Percentiles rank a stretch among this genome's conserved stretches.
Conservation (phyloP, 53 echinoderm and acorn worm species). For the Holothuria scabra region DNA sequence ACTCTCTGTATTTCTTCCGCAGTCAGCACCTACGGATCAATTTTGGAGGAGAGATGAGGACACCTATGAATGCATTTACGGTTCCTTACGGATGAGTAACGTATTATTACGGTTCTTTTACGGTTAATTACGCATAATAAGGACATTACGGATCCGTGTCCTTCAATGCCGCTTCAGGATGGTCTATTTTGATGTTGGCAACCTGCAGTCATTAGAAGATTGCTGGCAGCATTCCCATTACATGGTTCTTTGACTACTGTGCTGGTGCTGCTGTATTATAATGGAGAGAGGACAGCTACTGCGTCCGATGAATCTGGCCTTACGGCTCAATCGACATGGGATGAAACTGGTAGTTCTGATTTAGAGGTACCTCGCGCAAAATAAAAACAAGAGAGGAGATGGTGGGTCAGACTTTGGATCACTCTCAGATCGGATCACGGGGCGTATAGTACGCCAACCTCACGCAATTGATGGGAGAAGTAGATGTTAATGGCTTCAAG, state of each 20-base stretch:
- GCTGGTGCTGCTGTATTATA: neutral
- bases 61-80: constrained; percentile 9
- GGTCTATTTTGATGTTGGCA: constrained; percentile 5
- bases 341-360: constrained; percentile 2
- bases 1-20: neutral
- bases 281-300: constrained; percentile 9
- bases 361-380: neutral
- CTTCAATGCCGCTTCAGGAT: no score
- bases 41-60: no score
- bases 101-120: constrained; percentile 1
- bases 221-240: constrained; percentile 5
- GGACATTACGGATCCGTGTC: neutral
- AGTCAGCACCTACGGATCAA: no score
- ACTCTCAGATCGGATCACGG: constrained; percentile 5
- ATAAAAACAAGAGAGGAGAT: neutral
- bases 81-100: neutral
- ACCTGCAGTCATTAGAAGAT: no score
- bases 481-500: no score
- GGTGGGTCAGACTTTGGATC: no score
- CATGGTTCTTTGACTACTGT: constrained; percentile 1
- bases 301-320: constrained; percentile 4
- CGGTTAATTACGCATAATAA: constrained; percentile 9
- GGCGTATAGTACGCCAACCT: neutral
- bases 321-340: neutral
- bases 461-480: neutral